Evolutionary conservation across 1,140 invertebrate genomes (phyloP).

Genomic region (Glossosoma conforme): DNA sequence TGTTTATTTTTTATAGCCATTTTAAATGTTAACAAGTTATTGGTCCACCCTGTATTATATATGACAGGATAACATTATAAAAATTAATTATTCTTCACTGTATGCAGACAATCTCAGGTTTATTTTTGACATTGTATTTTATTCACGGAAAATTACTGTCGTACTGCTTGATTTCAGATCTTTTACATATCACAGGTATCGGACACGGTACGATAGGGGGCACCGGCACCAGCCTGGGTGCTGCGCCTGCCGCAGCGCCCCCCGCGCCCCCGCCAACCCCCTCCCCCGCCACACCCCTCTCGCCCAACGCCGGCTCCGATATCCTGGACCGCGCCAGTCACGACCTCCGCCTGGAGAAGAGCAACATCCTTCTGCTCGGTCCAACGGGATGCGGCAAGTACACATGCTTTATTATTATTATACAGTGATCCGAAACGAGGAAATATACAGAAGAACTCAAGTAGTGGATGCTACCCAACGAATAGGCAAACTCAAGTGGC

Average conservation of each 20-base stretch:
- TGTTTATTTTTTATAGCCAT: no score
- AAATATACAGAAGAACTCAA: no score
- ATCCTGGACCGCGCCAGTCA: conserved; percentile 80
- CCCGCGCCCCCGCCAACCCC: conserved; percentile 24
- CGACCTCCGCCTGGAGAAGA: conserved; percentile 92
- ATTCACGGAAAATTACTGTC: not conserved
- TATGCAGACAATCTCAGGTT: no score
- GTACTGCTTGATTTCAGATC: conserved; percentile 55
- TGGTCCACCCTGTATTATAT: no score
- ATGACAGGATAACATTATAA: no score
- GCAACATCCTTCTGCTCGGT: conserved; percentile 94
- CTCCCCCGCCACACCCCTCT: conserved; percentile 29
- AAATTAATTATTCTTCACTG: no score
- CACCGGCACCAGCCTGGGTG: conserved; percentile 45
- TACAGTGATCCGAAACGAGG: no score
- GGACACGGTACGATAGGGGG: conserved; percentile 54
- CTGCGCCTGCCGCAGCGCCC: no score
- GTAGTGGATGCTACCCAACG: no score
- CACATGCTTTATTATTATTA: no score
- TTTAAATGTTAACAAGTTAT: no score
- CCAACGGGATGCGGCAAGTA: conserved; percentile 89
- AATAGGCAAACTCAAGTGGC: no score
- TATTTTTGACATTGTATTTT: not conserved
- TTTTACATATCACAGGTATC: conserved; percentile 78
- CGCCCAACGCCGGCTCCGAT: conserved; percentile 62